These are phyloP conservation scores for Formica aserva DNA, from an alignment of 2,888 invertebrate genomes.

Conservation along the genomic window DNA sequence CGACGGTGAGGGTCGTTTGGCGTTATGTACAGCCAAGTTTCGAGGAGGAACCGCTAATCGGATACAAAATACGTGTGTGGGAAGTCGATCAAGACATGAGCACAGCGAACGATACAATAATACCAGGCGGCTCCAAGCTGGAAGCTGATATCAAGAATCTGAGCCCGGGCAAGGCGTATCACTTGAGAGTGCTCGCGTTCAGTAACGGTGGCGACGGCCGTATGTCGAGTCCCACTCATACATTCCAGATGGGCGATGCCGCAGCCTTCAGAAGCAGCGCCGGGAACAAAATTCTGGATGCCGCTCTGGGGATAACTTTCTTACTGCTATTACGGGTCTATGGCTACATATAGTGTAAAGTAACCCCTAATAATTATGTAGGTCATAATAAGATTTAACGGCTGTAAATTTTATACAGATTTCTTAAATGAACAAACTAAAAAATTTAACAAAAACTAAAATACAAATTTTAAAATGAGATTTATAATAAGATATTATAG, in stretches of 20 bases:
- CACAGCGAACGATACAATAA: constrained; percentile 94
- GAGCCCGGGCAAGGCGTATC: constrained; percentile 94
- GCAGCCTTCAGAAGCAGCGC: constrained; percentile 80
- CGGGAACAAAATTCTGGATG: constrained; percentile 74
- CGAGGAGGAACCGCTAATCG: constrained; percentile 97
- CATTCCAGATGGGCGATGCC: constrained; percentile 93
- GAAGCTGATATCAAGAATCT: constrained; percentile 92
- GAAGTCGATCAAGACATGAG: constrained; percentile 97
- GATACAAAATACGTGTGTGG: constrained; percentile 98
- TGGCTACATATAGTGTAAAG: constrained; percentile 58
- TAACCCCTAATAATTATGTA: not conserved
- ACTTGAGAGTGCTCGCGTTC: constrained; percentile 95
- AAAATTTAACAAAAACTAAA: not conserved
- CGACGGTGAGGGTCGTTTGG: constrained; percentile 96
- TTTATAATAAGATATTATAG: not conserved
- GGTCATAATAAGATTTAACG: not conserved
- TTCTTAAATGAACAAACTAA: constrained; percentile 8
- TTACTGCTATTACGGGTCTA: constrained; percentile 73
- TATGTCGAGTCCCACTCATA: constrained; percentile 97
- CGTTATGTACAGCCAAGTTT: constrained; percentile 96
- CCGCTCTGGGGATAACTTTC: constrained; percentile 74
- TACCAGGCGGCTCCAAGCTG: constrained; percentile 91
- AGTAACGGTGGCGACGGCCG: constrained; percentile 98
- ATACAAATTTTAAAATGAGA: not conserved
- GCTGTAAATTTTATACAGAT: constrained; percentile 7